Evolutionary conservation across 2,113 vertebrate species (phyloP).

Genomic region (Gorsachius goisagi): DNA sequence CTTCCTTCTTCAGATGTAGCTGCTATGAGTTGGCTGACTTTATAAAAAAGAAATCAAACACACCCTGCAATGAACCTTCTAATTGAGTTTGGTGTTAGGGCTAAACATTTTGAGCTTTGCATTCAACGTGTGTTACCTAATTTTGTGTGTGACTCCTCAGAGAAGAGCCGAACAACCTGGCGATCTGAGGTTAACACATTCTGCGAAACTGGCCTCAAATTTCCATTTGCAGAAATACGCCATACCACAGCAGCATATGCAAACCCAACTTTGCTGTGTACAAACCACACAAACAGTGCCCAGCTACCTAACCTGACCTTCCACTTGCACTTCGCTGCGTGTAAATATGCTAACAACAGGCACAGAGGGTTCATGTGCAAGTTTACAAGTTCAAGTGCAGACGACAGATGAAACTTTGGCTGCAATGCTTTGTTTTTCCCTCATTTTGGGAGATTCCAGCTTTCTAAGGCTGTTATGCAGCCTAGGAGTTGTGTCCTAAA

Average conservation of each 20-base stretch:
- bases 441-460: background rate
- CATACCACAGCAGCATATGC: rapidly evolving
- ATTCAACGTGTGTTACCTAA: rapidly evolving
- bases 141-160: background rate
- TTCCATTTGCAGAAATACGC: rapidly evolving
- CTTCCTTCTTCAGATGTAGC: background rate
- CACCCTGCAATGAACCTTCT: background rate
- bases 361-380: background rate
- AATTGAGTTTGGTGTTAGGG: background rate
- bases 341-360: background rate
- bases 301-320: background rate
- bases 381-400: background rate
- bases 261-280: background rate
- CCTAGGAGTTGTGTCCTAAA: background rate
- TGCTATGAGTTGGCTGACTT: background rate
- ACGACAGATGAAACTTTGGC: background rate
- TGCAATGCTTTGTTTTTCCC: background rate
- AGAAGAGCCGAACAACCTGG: background rate
- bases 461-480: background rate
- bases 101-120: background rate
- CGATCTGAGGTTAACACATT: background rate
- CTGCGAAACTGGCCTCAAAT: background rate
- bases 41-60: background rate
- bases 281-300: background rate
- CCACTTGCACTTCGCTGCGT: background rate